Evolutionary conservation across 2,113 vertebrate species (phyloP), one percentile per base, ranked within the genome.

Genomic region (Trogon melanurus): DNA sequence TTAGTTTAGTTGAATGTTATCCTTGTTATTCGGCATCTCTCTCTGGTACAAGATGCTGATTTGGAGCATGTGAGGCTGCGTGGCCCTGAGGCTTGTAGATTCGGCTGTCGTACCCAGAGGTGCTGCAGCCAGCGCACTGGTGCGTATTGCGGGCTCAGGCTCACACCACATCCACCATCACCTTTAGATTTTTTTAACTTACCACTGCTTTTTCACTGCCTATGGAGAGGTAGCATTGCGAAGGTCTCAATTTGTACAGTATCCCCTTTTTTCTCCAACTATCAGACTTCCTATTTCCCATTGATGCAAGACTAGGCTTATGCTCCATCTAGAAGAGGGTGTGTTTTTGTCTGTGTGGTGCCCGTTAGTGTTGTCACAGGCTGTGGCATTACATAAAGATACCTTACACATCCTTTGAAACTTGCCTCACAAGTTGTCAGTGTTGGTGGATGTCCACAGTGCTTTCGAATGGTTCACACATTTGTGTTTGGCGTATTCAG

Each of bases 361-460:
- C n/a, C 5, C 47, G 41, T 57, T 47, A 27, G 47, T 5, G 11
- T 34, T 74, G 92, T 36, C 83, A 27, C 69, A 80, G 83, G 41
- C 83, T 67, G 65, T 76, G 69, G 51, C 5, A 1, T 93, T 90
- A 69, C 20, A 0, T 50, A 34, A 80, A 88, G 69, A 21, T 57
- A 86, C 74, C 65, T 85, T 72, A 62, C 69, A 36, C 65, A 16
- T 80, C 61, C 69, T 79, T 60, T 54, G 70, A 66, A 82, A 87
- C 86, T 91, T 5, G 80, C 87, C 91, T 96, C 76, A 23, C 93
- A 84, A 61, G 83, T 81, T 87, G 85, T 90, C 69, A 25, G 51
- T 71, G 91, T 80, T 88, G 73, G 79, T 94, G 79, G 76, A 87
- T 62, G 73, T 89, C 93, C 93, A 27, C 83, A 69, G 76, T 19